Percentiles rank a stretch among this genome's conserved stretches.
phyloP scores from a whole-genome alignment of 2,797 vertebrate species.

The Sparus aurata region DNA sequence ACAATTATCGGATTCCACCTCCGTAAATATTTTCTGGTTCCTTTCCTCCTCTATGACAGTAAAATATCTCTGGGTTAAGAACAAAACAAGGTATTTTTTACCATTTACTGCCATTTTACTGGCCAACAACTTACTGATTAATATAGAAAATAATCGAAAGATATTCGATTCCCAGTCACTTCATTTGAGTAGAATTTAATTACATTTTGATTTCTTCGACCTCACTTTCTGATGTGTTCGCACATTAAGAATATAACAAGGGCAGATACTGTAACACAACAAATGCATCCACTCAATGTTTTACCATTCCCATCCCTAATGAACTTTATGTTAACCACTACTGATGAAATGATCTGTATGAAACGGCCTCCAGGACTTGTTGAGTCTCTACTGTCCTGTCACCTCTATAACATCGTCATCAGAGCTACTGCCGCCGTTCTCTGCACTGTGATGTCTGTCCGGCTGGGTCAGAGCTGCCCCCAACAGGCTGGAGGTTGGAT shows the following conservation, averaged over 20 bases:
- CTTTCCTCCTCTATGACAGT: too few relatives aligned
- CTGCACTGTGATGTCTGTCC: constrained; percentile 87
- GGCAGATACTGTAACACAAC: constrained; percentile 17
- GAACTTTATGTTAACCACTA: constrained; percentile 19
- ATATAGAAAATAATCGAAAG: too few relatives aligned
- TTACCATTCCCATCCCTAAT: constrained; percentile 62
- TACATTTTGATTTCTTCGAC: neutral
- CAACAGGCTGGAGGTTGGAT: constrained; percentile 89
- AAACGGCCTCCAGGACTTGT: neutral
- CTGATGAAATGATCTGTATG: constrained; percentile 10
- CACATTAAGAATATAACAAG: constrained; percentile 18
- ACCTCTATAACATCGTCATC: constrained; percentile 99
- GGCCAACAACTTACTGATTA: too few relatives aligned
- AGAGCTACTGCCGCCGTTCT: constrained; percentile 95
- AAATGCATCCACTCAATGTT: constrained; percentile 13
- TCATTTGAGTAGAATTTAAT: neutral
- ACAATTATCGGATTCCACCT: too few relatives aligned
- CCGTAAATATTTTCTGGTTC: too few relatives aligned
- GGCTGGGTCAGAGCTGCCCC: constrained; percentile 85
- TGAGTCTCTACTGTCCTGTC: constrained; percentile 90
- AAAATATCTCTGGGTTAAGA: too few relatives aligned
- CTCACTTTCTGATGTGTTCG: constrained; percentile 13
- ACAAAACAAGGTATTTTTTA: too few relatives aligned
- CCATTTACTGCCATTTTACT: too few relatives aligned
- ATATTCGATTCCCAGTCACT: neutral